Conservation (phyloP, 2,113 vertebrate genomes). For the Callaeas wilsoni region DNA sequence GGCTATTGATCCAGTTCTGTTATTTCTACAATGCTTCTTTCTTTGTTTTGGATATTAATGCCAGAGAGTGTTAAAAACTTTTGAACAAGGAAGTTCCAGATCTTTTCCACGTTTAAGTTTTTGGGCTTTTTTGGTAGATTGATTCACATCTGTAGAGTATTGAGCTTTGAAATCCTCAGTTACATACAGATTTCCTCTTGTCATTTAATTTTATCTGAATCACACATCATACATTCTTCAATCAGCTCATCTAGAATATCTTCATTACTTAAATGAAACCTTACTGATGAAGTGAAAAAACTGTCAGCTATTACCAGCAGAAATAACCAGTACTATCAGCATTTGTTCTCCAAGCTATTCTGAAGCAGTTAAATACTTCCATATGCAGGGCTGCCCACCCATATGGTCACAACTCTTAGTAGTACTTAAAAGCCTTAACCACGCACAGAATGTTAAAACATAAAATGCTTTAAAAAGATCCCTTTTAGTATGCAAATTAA, state of each 20-base stretch:
- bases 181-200: neutral
- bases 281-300: neutral
- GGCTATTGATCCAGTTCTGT: neutral
- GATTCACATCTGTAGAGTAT: neutral
- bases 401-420: conserved; percentile 23
- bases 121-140: neutral
- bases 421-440: neutral
- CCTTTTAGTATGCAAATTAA: neutral
- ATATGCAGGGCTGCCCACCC: conserved; percentile 1
- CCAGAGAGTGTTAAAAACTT: neutral
- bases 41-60: neutral
- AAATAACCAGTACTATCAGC: neutral
- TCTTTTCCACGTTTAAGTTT: neutral
- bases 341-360: conserved; percentile 7
- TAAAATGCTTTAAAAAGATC: neutral
- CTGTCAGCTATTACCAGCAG: neutral
- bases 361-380: neutral
- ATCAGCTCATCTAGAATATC: neutral
- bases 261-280: neutral
- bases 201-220: neutral
- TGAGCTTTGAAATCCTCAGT: neutral
- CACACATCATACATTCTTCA: neutral
- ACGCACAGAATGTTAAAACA: neutral
- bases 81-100: neutral
- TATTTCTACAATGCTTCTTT: neutral